A percentile compares a stretch with the other conserved stretches of the same genome.
phyloP scores from a whole-genome alignment of 2,797 vertebrate species.

The Notolepis coatsorum region DNA sequence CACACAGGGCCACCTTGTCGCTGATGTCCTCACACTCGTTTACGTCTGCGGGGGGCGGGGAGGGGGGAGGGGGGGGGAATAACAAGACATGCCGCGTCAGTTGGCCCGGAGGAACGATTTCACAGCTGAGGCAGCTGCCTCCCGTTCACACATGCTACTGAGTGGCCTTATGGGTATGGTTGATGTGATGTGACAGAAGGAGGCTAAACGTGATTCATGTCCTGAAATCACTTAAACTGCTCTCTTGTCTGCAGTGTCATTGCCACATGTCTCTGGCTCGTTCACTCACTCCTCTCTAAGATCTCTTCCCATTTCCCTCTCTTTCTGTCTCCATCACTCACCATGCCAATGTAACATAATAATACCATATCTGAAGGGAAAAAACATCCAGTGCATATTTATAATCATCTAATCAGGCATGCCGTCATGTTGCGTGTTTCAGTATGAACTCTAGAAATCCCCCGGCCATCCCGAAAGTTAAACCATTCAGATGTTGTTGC shows the following conservation, averaged over 20 bases:
- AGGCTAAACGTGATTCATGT: constrained; percentile 28
- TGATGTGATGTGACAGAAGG: not conserved
- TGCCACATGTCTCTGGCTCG: not conserved
- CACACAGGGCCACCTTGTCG: constrained; percentile 85
- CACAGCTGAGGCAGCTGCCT: constrained; percentile 45
- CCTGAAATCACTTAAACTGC: constrained; percentile 16
- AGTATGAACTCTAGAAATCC: constrained; percentile 36
- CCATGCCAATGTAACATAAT: constrained; percentile 7
- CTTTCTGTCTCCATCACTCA: not conserved
- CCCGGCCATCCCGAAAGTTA: constrained; percentile 11
- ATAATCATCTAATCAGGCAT: constrained; percentile 45
- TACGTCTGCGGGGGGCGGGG: constrained; percentile 81
- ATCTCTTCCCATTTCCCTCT: not conserved
- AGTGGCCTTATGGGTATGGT: constrained; percentile 23
- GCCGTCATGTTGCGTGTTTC: constrained; percentile 59
- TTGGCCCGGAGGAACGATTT: constrained; percentile 30
- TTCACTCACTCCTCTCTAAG: not conserved
- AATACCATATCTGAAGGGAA: constrained; percentile 26
- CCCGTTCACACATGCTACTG: constrained; percentile 42
- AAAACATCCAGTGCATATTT: constrained; percentile 25
- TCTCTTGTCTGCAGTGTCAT: not conserved
- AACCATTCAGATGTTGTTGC: constrained; percentile 38
- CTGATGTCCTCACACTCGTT: constrained; percentile 93
- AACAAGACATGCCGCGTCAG: constrained; percentile 31
- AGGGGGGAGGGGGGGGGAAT: constrained; percentile 2